Evolutionary conservation across 2,797 vertebrate genomes (phyloP).

Genomic region (Gallinago stenura): DNA sequence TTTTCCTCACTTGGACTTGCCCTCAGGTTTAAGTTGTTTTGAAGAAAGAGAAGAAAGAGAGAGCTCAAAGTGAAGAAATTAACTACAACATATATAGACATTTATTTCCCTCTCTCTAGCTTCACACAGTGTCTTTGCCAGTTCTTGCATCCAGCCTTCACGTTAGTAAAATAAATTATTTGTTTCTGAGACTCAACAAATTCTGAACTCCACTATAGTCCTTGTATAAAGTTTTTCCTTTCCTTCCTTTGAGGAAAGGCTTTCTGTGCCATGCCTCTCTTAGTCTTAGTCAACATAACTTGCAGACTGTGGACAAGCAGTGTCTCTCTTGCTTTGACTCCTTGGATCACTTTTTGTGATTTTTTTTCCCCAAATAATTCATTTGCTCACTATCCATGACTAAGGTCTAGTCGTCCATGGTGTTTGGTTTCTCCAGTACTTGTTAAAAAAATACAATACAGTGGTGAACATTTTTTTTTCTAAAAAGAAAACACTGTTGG

Average conservation of each 20-base stretch:
- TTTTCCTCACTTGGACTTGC: not conserved
- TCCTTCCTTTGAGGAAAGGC: fast-evolving
- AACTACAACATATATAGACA: not conserved
- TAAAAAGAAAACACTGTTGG: not conserved
- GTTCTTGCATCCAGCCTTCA: not conserved
- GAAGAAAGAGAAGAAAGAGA: not conserved
- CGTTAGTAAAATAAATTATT: not conserved
- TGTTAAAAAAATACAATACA: not conserved
- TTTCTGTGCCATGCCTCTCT: not conserved
- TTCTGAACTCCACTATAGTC: not conserved
- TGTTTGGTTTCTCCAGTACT: not conserved
- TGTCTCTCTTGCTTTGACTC: not conserved
- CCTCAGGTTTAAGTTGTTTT: not conserved
- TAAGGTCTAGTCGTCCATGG: not conserved
- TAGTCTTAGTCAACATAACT: not conserved
- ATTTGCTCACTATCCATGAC: not conserved
- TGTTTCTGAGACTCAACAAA: not conserved
- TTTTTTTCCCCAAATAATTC: not conserved
- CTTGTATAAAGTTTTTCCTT: not conserved
- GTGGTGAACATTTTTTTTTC: not conserved
- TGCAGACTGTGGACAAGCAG: not conserved
- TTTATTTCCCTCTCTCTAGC: not conserved
- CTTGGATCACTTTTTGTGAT: not conserved
- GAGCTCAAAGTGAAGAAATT: not conserved
- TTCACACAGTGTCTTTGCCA: not conserved